phyloP scores from a whole-genome alignment of 2,888 invertebrate genomes.

The Choristoneura rosaceana region DNA sequence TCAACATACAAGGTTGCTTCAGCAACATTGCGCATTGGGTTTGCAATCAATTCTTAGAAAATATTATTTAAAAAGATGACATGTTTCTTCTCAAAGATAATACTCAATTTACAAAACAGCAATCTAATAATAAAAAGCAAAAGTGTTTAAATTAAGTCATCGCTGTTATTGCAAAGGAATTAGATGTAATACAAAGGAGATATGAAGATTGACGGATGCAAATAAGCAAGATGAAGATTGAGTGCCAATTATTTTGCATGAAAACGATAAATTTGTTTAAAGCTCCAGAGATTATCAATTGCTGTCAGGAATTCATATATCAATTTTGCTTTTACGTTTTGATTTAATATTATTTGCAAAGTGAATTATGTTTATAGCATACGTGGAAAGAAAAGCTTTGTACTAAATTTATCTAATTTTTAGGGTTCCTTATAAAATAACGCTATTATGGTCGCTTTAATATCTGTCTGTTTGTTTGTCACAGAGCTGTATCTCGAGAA shows the following conservation, averaged over 20 bases:
- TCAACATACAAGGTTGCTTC: conserved; percentile 3
- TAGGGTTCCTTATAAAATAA: no score
- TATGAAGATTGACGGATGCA: conserved; percentile 32
- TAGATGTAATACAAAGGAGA: conserved; percentile 17
- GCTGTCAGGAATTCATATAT: conserved; percentile 16
- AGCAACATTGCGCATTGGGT: neutral
- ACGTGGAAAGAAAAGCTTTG: no score
- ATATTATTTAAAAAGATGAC: neutral
- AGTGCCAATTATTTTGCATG: conserved; percentile 32
- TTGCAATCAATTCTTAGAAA: neutral
- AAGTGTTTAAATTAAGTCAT: conserved; percentile 14
- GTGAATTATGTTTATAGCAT: neutral
- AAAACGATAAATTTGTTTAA: conserved; percentile 34
- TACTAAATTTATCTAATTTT: no score
- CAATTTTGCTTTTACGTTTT: neutral
- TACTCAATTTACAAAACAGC: neutral
- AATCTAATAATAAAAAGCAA: neutral
- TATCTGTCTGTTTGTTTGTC: no score
- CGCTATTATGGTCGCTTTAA: no score
- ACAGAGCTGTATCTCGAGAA: no score
- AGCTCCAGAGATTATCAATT: conserved; percentile 17
- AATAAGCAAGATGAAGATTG: conserved; percentile 39
- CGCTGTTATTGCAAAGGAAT: conserved; percentile 25
- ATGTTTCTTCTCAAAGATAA: neutral
- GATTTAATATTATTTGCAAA: neutral